phyloP scores from a whole-genome alignment of 1,140 invertebrate genomes.

The Lasioglossum baleicum region DNA sequence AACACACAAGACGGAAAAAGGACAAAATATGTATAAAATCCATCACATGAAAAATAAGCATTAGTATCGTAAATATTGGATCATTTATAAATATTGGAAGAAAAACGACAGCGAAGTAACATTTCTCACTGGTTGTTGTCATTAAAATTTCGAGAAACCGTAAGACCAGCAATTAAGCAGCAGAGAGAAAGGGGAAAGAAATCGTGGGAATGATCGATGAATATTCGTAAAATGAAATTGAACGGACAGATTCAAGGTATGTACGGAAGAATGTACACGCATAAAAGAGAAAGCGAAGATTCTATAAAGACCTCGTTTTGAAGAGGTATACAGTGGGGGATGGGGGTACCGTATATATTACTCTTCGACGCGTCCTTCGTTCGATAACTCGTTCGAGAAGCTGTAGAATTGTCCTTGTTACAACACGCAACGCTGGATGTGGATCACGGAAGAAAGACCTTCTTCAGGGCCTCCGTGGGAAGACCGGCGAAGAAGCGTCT shows the following conservation, averaged over 20 bases:
- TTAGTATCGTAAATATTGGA: too few relatives aligned
- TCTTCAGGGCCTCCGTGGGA: constrained; percentile 68
- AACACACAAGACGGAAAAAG: too few relatives aligned
- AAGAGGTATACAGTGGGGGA: not conserved
- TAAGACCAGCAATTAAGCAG: not conserved
- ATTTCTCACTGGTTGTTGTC: not conserved
- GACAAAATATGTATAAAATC: too few relatives aligned
- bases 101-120: not conserved
- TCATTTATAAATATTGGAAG: too few relatives aligned
- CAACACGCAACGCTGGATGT: constrained; percentile 38
- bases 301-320: not conserved
- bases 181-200: constrained; percentile 13
- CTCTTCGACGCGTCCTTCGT: not conserved
- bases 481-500: constrained; percentile 63
- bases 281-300: constrained; percentile 1
- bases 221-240: constrained; percentile 1
- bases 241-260: not conserved
- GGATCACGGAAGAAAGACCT: constrained; percentile 61
- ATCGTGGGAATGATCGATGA: constrained; percentile 9
- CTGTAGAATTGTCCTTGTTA: constrained; percentile 8
- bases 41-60: too few relatives aligned
- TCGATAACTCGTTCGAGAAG: not conserved
- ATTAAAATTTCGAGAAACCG: constrained; percentile 6
- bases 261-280: too few relatives aligned
- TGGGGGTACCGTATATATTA: not conserved